phyloP scores from a whole-genome alignment of 2,888 invertebrate genomes.

The Cosmia pyralina region DNA sequence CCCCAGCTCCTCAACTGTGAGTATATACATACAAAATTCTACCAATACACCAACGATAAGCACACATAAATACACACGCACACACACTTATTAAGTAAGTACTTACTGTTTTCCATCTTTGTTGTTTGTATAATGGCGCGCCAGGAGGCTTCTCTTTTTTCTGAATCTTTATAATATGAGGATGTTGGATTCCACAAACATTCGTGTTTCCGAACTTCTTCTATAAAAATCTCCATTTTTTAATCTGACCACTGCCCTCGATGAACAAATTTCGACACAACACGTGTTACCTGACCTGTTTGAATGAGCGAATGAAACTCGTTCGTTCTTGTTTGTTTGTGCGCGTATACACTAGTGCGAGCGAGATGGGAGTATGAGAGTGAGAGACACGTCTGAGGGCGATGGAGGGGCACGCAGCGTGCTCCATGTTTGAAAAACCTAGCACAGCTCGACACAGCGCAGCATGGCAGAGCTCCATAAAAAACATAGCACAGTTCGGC shows the following conservation, averaged over 20 bases:
- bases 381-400: conserved; percentile 17
- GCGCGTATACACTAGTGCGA: neutral
- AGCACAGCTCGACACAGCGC: conserved; percentile 10
- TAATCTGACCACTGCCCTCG: conserved; percentile 43
- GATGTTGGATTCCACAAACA: too few species aligned
- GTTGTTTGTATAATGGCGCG: conserved; percentile 22
- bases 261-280: conserved; percentile 46
- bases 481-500: too few species aligned
- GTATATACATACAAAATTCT: conserved; percentile 29
- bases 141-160: conserved; percentile 43
- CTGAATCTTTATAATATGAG: too few species aligned
- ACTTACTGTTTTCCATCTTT: conserved; percentile 23
- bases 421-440: conserved; percentile 7
- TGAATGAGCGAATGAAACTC: neutral
- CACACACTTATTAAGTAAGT: conserved; percentile 7
- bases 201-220: too few species aligned
- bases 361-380: neutral
- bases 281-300: conserved; percentile 34
- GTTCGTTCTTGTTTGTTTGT: neutral
- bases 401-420: conserved; percentile 34
- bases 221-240: conserved; percentile 13
- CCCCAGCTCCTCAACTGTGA: too few species aligned
- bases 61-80: conserved; percentile 37
- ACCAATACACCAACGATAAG: conserved; percentile 38
- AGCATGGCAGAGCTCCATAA: too few species aligned